Percentiles rank a stretch among this genome's conserved stretches.
Conservation (phyloP, 2,113 vertebrate genomes). For the Ploceus nigricollis region DNA sequence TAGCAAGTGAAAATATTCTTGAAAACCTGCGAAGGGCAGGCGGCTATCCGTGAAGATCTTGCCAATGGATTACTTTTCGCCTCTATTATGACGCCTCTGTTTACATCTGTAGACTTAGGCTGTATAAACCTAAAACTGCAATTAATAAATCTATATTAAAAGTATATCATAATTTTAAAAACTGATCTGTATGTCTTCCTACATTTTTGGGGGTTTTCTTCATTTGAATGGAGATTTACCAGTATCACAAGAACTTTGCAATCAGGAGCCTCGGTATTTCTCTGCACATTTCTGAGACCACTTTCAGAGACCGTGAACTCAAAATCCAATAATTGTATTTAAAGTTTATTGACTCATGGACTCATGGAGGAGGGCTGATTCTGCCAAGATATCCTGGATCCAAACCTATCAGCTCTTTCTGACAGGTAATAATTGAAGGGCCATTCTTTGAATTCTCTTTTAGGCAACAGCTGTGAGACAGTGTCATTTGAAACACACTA, state of each 20-base stretch:
- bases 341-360: not conserved
- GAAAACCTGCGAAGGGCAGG: not conserved
- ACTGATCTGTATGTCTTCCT: not conserved
- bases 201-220: not conserved
- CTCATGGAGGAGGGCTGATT: not conserved
- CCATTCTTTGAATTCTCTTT: not conserved
- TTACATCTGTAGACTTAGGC: not conserved
- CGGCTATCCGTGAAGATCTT: not conserved
- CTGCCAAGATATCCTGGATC: not conserved
- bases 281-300: not conserved
- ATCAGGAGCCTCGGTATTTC: not conserved
- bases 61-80: rapidly evolving
- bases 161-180: not conserved
- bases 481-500: not conserved
- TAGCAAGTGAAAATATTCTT: not conserved
- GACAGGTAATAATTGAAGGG: not conserved
- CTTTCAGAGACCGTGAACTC: not conserved
- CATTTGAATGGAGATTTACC: not conserved
- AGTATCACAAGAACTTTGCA: not conserved
- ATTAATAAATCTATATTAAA: not conserved
- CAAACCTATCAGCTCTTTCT: not conserved
- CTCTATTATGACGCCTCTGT: not conserved
- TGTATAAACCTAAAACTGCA: not conserved
- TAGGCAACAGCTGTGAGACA: not conserved
- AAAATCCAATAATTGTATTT: not conserved